These are phyloP conservation scores for Microcebus griseorufus DNA, from an alignment of 2,113 vertebrate genomes.

Conservation along the genomic window DNA sequence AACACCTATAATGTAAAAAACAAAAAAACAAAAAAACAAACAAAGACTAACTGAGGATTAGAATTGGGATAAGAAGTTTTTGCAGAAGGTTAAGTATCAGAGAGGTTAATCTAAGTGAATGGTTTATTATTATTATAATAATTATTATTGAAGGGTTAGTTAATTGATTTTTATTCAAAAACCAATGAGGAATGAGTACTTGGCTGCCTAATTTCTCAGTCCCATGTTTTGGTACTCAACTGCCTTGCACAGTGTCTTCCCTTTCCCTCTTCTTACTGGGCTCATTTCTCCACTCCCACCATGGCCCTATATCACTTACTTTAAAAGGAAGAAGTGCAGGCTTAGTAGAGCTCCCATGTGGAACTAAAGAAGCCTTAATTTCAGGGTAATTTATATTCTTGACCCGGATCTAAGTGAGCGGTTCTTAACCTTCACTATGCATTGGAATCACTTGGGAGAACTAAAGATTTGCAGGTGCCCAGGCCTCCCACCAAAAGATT, in stretches of 20 bases:
- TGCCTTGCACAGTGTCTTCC: neutral
- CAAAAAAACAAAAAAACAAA: no score
- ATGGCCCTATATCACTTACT: neutral
- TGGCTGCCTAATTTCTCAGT: neutral
- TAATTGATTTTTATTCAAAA: neutral
- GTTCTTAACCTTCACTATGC: neutral
- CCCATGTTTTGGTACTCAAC: neutral
- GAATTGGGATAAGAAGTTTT: neutral
- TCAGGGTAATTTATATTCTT: conserved; percentile 1
- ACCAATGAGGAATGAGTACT: neutral
- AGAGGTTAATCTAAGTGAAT: neutral
- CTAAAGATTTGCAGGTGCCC: neutral
- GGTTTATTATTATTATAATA: neutral
- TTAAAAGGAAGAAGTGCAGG: neutral
- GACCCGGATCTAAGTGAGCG: neutral
- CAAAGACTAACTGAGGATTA: neutral
- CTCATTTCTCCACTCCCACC: neutral
- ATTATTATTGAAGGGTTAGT: neutral
- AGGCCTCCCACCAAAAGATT: neutral
- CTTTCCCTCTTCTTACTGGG: neutral
- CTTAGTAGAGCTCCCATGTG: neutral
- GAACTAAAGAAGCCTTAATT: neutral
- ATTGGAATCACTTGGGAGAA: neutral
- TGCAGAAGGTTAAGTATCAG: neutral
- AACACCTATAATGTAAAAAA: neutral